Conservation (phyloP, 2,113 vertebrate species). For the Ictalurus punctatus region DNA sequence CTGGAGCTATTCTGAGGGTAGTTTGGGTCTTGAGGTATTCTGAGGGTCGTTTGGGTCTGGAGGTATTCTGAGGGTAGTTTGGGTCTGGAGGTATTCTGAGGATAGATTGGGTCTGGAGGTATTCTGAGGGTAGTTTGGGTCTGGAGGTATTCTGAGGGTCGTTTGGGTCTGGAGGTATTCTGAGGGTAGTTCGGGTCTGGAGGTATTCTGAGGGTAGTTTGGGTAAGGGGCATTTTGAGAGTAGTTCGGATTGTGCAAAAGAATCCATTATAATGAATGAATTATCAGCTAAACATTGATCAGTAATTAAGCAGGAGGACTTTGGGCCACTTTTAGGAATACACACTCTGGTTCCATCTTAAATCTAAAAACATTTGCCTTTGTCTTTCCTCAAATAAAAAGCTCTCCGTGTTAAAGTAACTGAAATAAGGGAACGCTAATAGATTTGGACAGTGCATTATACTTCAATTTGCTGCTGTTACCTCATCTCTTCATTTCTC, state of each 20-base stretch:
- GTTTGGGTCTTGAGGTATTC: not conserved
- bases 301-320: slow-evolving; percentile 50
- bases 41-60: not conserved
- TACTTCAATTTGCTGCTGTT: slow-evolving; percentile 34
- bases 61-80: too few species aligned
- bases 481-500: not conserved
- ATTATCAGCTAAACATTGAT: slow-evolving; percentile 48
- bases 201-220: not conserved
- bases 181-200: not conserved
- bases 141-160: not conserved
- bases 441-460: slow-evolving; percentile 41
- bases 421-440: slow-evolving; percentile 27
- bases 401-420: slow-evolving; percentile 12
- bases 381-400: slow-evolving; percentile 23
- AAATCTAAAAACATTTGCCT: slow-evolving; percentile 30
- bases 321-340: slow-evolving; percentile 28
- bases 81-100: not conserved
- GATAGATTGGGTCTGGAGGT: not conserved
- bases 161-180: not conserved
- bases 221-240: not conserved
- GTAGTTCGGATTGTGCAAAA: not conserved
- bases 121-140: not conserved
- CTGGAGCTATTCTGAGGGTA: not conserved
- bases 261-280: slow-evolving; percentile 41
- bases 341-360: slow-evolving; percentile 24